Conservation (phyloP, 1,140 invertebrate species). For the Drosophila sechellia region DNA sequence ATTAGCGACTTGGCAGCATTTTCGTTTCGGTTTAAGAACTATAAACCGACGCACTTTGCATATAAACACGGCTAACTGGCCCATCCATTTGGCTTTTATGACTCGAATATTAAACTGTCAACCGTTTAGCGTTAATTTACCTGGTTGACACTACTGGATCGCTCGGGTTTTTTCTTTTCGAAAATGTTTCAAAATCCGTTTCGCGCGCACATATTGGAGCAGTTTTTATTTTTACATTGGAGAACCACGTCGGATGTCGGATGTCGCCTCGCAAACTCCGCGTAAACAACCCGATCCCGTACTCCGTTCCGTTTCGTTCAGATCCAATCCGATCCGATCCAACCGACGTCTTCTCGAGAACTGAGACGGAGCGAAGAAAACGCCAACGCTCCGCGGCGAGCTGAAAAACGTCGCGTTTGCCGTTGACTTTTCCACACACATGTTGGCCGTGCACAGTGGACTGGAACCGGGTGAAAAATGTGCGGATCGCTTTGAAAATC, state of each 20-base stretch:
- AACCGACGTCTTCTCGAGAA: conserved; percentile 73
- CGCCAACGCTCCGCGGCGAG: conserved; percentile 64
- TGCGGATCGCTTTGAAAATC: conserved; percentile 29
- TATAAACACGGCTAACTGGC: conserved; percentile 33
- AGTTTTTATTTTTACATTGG: conserved; percentile 64
- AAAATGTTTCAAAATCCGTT: conserved; percentile 31
- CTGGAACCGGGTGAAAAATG: conserved; percentile 49
- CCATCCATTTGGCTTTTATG: conserved; percentile 26
- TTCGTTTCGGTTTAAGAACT: neutral
- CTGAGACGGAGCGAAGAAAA: conserved; percentile 46
- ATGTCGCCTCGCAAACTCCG: conserved; percentile 38
- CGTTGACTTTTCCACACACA: conserved; percentile 63
- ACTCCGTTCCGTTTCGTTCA: conserved; percentile 1
- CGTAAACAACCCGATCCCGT: conserved; percentile 17
- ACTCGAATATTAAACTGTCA: conserved; percentile 12
- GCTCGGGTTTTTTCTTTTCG: neutral
- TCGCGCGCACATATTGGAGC: conserved; percentile 44
- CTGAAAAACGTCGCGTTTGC: conserved; percentile 50
- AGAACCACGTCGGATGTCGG: conserved; percentile 28
- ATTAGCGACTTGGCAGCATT: conserved; percentile 20
- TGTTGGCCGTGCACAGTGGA: conserved; percentile 65
- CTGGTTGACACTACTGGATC: neutral
- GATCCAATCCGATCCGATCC: conserved; percentile 50
- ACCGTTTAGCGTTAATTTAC: conserved; percentile 40
- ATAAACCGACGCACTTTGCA: conserved; percentile 22